Conservation (phyloP, 2,797 vertebrate genomes). For the Acipenser ruthenus region DNA sequence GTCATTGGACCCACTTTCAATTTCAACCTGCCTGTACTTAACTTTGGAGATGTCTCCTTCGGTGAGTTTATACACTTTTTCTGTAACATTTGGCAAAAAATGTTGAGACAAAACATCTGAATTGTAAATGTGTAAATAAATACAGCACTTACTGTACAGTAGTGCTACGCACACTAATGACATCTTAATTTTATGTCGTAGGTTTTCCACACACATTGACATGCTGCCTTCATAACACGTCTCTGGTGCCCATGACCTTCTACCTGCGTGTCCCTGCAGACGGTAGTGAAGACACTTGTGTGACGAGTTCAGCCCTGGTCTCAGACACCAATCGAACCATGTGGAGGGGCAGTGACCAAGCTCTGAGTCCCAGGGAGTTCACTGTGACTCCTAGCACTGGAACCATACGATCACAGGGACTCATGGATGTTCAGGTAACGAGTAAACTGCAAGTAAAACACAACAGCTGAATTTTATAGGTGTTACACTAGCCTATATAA, state of each 20-base stretch:
- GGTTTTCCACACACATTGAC: slow-evolving; percentile 66
- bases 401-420: slow-evolving; percentile 48
- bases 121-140: too few species aligned
- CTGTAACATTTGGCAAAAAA: too few species aligned
- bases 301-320: slow-evolving; percentile 37
- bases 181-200: slow-evolving; percentile 26
- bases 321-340: slow-evolving; percentile 18
- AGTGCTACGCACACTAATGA: too few species aligned
- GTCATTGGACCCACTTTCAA: slow-evolving; percentile 74
- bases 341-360: slow-evolving; percentile 37
- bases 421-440: slow-evolving; percentile 61
- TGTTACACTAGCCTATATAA: too few species aligned
- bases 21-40: slow-evolving; percentile 61
- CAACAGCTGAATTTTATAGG: too few species aligned
- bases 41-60: slow-evolving; percentile 74
- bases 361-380: slow-evolving; percentile 60
- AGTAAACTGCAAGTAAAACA: too few species aligned
- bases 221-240: slow-evolving; percentile 69
- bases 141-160: too few species aligned
- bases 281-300: slow-evolving; percentile 51
- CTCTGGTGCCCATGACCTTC: slow-evolving; percentile 69
- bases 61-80: slow-evolving; percentile 52
- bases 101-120: too few species aligned
- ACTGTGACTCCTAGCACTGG: slow-evolving; percentile 53
- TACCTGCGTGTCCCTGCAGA: slow-evolving; percentile 67